These are phyloP conservation scores for Blera fallax DNA, from an alignment of 2,888 invertebrate genomes.

Conservation along the genomic window DNA sequence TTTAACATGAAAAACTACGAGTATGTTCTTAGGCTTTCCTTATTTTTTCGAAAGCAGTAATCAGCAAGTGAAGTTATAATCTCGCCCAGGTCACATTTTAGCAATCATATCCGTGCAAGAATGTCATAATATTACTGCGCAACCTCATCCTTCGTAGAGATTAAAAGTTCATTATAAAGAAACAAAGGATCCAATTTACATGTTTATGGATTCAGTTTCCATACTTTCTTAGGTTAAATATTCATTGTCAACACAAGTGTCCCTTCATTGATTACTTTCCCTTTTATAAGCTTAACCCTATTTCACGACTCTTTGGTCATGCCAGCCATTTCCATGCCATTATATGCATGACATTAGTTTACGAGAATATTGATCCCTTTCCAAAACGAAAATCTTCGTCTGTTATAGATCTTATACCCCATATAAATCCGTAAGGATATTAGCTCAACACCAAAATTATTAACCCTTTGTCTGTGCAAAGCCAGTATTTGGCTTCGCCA, in stretches of 20 bases:
- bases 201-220: slow-evolving; percentile 25
- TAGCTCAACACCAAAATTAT: slow-evolving; percentile 67
- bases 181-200: slow-evolving; percentile 25
- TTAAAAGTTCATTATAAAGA: neutral
- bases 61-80: too few species aligned
- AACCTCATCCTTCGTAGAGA: too few species aligned
- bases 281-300: slow-evolving; percentile 30
- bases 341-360: slow-evolving; percentile 33
- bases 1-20: too few species aligned
- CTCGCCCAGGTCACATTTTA: too few species aligned
- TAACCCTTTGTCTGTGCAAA: slow-evolving; percentile 69
- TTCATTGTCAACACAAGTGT: slow-evolving; percentile 20
- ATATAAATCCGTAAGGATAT: slow-evolving; percentile 61
- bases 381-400: slow-evolving; percentile 32
- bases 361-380: slow-evolving; percentile 56
- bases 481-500: slow-evolving; percentile 64
- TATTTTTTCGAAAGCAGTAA: too few species aligned
- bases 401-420: slow-evolving; percentile 42
- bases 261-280: slow-evolving; percentile 18
- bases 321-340: slow-evolving; percentile 9
- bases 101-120: too few species aligned
- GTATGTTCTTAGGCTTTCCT: too few species aligned
- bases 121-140: too few species aligned
- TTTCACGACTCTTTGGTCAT: slow-evolving; percentile 18
- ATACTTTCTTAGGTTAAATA: neutral